These are phyloP conservation scores for Albula goreensis DNA, from an alignment of 2,113 vertebrate genomes.

Conservation along the genomic window DNA sequence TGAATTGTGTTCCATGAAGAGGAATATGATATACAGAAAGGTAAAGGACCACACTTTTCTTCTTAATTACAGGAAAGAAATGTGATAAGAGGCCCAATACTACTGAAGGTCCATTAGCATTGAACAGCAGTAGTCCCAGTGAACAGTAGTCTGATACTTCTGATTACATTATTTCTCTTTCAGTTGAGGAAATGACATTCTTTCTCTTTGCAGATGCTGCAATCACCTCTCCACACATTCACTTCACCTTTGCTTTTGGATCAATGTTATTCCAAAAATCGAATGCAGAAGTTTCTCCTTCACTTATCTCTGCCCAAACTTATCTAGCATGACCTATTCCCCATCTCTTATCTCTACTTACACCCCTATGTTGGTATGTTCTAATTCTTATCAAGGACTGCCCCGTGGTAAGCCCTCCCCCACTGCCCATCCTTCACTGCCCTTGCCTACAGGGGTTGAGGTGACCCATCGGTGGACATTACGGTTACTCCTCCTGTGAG, in stretches of 20 bases:
- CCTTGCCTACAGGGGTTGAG: constrained; percentile 32
- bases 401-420: constrained; percentile 60
- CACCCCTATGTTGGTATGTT: constrained; percentile 57
- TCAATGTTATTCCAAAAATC: constrained; percentile 38
- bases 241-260: not conserved
- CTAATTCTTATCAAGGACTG: constrained; percentile 62
- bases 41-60: too few relatives aligned
- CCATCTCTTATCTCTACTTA: constrained; percentile 64
- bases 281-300: constrained; percentile 57
- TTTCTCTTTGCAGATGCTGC: too few relatives aligned
- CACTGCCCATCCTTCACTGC: constrained; percentile 49
- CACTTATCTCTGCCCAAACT: constrained; percentile 63
- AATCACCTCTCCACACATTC: too few relatives aligned
- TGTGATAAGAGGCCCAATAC: too few relatives aligned
- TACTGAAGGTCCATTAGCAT: too few relatives aligned
- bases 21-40: too few relatives aligned
- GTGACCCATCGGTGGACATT: constrained; percentile 41
- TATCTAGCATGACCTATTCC: constrained; percentile 61
- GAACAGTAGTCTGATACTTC: too few relatives aligned
- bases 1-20: too few relatives aligned
- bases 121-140: too few relatives aligned
- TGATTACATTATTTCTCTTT: too few relatives aligned
- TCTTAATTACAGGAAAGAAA: too few relatives aligned
- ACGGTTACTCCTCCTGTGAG: not conserved
- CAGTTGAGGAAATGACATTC: too few relatives aligned